Evolutionary conservation across 2,113 vertebrate genomes (phyloP).

Genomic region (Amphiprion ocellaris): DNA sequence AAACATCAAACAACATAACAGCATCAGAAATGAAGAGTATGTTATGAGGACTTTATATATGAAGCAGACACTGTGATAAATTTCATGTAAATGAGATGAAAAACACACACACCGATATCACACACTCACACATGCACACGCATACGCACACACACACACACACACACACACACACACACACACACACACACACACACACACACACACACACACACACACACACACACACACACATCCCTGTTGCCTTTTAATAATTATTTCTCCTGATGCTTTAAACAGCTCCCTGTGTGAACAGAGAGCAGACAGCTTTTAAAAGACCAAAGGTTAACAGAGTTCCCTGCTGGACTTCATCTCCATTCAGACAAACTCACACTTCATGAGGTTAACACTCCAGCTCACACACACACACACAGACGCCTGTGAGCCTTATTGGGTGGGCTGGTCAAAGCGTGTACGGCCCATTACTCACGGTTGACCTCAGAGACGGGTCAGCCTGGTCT

Average conservation of each 20-base stretch:
- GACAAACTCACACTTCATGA: slow-evolving; percentile 36
- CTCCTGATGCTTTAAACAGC: slow-evolving; percentile 54
- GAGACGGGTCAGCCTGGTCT: slow-evolving; percentile 54
- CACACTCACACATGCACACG: too few species aligned
- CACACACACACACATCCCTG: not conserved
- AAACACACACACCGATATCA: not conserved
- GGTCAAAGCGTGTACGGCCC: slow-evolving; percentile 52
- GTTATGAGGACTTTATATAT: too few species aligned
- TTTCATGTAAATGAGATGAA: not conserved
- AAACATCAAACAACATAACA: too few species aligned
- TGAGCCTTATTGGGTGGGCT: slow-evolving; percentile 53
- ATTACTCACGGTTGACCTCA: slow-evolving; percentile 76
- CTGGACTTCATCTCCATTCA: slow-evolving; percentile 63
- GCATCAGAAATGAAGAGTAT: too few species aligned
- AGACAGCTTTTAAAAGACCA: slow-evolving; percentile 40
- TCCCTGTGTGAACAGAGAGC: slow-evolving; percentile 13
- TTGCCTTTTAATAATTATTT: slow-evolving; percentile 16
- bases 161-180: not conserved
- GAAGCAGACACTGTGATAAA: too few species aligned
- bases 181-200: too few species aligned
- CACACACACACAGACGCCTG: slow-evolving; percentile 33
- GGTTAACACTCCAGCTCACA: slow-evolving; percentile 14
- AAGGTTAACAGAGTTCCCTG: slow-evolving; percentile 72
- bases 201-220: too few species aligned
- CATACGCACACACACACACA: too few species aligned